Evolutionary conservation across 1,140 invertebrate species (phyloP).

Genomic region (Leptinotarsa undecemlineata): DNA sequence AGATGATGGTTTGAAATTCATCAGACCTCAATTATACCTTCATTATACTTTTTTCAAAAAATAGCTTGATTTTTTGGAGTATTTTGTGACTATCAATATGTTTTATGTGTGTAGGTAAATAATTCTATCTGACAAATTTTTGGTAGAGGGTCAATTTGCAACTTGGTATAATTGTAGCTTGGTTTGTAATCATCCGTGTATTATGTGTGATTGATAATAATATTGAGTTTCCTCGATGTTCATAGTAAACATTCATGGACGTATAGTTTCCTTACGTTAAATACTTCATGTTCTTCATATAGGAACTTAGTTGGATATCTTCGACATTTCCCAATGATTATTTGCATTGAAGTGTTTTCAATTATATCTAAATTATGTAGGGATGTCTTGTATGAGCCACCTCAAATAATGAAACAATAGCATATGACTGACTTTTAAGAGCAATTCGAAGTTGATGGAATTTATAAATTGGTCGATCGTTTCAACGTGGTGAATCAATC

Average conservation of each 20-base stretch:
- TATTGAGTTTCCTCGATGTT: not conserved
- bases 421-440: not conserved
- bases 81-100: too few species aligned
- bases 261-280: not conserved
- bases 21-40: too few species aligned
- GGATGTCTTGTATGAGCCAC: not conserved
- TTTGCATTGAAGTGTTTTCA: not conserved
- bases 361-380: constrained; percentile 7
- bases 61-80: too few species aligned
- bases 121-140: too few species aligned
- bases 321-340: not conserved
- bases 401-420: not conserved
- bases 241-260: not conserved
- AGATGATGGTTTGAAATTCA: too few species aligned
- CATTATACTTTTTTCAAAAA: too few species aligned
- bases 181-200: not conserved
- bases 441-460: not conserved
- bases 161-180: not conserved
- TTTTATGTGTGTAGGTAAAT: too few species aligned
- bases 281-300: not conserved
- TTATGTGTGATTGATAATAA: not conserved
- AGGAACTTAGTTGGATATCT: not conserved
- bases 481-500: not conserved
- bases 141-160: not conserved
- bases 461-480: not conserved